These are phyloP conservation scores for Glaucomys volans DNA, from an alignment of 2,113 vertebrate species.

Conservation along the genomic window DNA sequence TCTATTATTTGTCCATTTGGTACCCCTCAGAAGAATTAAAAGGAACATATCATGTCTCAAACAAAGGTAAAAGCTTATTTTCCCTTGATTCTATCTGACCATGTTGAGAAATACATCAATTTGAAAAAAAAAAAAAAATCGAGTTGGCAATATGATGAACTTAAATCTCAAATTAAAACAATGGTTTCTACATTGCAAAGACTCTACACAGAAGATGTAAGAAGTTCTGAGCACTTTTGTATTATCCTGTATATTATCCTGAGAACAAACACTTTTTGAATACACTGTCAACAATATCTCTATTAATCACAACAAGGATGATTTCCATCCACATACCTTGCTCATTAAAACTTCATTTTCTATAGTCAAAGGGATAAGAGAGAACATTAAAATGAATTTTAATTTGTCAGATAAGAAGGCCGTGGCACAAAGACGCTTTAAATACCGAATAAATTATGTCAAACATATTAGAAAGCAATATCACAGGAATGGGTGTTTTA, in stretches of 20 bases:
- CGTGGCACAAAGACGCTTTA: background rate
- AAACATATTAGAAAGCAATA: background rate
- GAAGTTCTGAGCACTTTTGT: background rate
- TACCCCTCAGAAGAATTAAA: background rate
- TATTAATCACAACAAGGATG: background rate
- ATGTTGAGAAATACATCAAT: background rate
- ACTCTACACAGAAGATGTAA: background rate
- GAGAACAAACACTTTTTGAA: constrained; percentile 36
- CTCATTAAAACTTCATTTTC: constrained; percentile 9
- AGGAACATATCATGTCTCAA: background rate
- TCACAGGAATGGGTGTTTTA: background rate
- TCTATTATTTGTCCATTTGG: background rate
- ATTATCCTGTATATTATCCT: background rate
- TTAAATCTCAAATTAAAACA: constrained; percentile 2
- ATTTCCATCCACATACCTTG: background rate
- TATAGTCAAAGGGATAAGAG: background rate
- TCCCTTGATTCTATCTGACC: background rate
- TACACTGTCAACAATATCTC: background rate
- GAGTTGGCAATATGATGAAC: background rate
- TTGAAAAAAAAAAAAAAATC: background rate
- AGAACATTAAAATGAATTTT: constrained; percentile 19
- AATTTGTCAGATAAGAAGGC: background rate
- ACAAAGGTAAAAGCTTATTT: background rate
- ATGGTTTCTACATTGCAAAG: background rate
- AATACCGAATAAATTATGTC: background rate